A percentile compares a stretch with the other conserved stretches of the same genome.
Evolutionary conservation across 2,113 vertebrate genomes (phyloP).

Genomic region (Struthio camelus): DNA sequence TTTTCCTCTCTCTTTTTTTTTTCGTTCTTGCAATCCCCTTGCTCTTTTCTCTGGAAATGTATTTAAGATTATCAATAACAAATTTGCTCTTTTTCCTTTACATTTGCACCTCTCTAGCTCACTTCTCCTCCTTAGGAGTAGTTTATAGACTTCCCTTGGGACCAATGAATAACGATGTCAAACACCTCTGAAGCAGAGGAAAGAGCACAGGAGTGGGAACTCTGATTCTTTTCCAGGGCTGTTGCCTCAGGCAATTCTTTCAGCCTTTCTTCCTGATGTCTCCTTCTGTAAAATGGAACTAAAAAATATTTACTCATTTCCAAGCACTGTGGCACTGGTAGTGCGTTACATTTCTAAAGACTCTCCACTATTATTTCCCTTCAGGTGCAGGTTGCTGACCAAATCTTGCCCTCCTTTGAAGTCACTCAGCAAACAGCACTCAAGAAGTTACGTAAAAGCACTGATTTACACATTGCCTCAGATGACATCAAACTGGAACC

Average conservation of each 20-base stretch:
- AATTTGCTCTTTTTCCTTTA: background rate
- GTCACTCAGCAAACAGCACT: background rate
- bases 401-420: background rate
- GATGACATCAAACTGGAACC: slow-evolving; percentile 30
- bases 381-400: background rate
- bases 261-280: background rate
- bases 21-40: background rate
- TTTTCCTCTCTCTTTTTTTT: no score
- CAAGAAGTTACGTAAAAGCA: slow-evolving; percentile 34
- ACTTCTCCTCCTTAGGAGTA: background rate
- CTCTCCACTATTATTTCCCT: background rate
- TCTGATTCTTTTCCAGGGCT: rapidly evolving
- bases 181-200: background rate
- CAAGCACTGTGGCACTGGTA: rapidly evolving
- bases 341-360: rapidly evolving
- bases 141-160: background rate
- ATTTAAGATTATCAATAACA: no score
- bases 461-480: background rate
- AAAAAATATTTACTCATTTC: rapidly evolving
- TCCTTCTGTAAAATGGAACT: rapidly evolving
- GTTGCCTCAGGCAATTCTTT: no score
- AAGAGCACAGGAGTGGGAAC: background rate
- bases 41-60: background rate
- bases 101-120: background rate
- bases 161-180: rapidly evolving